phyloP scores from a whole-genome alignment of 2,888 invertebrate genomes.

The Cantharis lateralis region DNA sequence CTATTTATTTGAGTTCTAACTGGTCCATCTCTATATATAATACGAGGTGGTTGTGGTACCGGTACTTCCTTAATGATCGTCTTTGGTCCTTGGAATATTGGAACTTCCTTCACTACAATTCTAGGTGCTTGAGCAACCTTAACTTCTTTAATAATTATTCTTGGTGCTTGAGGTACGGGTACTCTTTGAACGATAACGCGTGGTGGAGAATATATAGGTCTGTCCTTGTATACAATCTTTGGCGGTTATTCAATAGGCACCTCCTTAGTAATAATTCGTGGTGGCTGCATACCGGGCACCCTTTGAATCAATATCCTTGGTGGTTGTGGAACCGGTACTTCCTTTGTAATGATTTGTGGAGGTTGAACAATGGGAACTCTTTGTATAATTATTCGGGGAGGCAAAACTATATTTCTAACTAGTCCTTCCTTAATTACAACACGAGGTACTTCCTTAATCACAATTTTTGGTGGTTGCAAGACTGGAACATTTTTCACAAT shows the following conservation, averaged over 20 bases:
- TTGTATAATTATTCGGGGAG: neutral
- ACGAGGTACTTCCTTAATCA: neutral
- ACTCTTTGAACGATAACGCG: neutral
- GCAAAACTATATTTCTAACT: neutral
- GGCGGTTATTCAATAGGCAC: neutral
- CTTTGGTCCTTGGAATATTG: neutral
- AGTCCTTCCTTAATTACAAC: constrained; percentile 3
- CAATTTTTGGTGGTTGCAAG: neutral
- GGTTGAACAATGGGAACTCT: neutral
- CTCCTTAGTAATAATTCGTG: neutral
- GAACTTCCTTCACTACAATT: constrained; percentile 13
- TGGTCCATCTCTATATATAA: neutral
- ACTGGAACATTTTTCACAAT: constrained; percentile 8
- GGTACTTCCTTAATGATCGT: neutral
- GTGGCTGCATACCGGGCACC: neutral
- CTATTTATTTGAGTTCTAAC: neutral
- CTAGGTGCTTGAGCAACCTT: constrained; percentile 4
- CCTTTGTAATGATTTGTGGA: constrained; percentile 1
- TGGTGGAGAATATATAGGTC: neutral
- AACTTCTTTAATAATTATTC: constrained; percentile 10
- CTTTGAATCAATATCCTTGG: neutral
- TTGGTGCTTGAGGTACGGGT: neutral
- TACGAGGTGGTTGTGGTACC: neutral
- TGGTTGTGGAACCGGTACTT: constrained; percentile 6
- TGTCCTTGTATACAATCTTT: neutral